Base-by-base conservation (phyloP, 2,888 invertebrate species). In the Byasa hedistus region DNA sequence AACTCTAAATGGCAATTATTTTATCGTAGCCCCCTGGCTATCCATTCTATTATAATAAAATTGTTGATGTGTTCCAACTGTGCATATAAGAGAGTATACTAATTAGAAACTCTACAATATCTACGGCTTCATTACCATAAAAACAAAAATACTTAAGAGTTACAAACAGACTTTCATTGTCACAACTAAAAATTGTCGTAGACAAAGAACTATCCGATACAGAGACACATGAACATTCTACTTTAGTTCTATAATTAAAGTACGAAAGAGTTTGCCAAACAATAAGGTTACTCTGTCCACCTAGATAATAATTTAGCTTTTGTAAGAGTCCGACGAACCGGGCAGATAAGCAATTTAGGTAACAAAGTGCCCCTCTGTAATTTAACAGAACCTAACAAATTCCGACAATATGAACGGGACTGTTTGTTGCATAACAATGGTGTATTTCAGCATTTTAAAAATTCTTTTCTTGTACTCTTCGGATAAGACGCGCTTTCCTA, bases 291-390 rank as follows among this genome's bases (percentile, higher is more conserved):
- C 32, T 27, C n/a, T 54, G 39, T 27, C 56, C 56, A 56, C 56
- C 21, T 56, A 19, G 23, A 19, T 22, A 56, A 56, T 27, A 56
- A 56, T 56, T 56, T 56, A 23, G 56, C 56, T 23, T 56, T 56
- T 56, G 27, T 22, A 24, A 27, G 23, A 56, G 56, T 22, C 27
- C 56, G 56, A 56, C 27, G 27, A 19, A 22, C 56, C 56, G 56
- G 19, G 27, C 27, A 56, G 56, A 24, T 56, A 23, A 27, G 27
- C 23, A 24, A 27, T 27, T 56, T 56, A 7, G 27, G n/a, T 56
- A 56, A 56, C 56, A 56, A 56, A 56, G 56, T 56, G 23, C 22
- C 56, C n/a, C 22, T 54, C 22, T 54, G 52, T 54, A 54, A 54
- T 23, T 54, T 54, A 22, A 12, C 22, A 21, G 52, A 54, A 54